A percentile compares a stretch with the other conserved stretches of the same genome.
Evolutionary conservation across 1,140 invertebrate genomes (phyloP).

Genomic region (Megalonaias nervosa): DNA sequence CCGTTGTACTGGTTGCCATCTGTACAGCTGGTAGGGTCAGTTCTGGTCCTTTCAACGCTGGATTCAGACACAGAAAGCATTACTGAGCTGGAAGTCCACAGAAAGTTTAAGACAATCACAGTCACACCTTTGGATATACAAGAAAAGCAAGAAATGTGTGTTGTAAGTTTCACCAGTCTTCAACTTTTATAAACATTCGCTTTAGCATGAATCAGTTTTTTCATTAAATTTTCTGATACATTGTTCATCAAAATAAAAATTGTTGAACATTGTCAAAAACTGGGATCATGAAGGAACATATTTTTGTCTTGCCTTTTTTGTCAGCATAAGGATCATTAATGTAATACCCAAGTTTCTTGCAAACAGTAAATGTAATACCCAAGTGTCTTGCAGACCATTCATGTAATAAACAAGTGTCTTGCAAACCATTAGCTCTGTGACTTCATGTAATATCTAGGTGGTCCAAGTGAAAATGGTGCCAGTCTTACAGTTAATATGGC

Average conservation of each 20-base stretch:
- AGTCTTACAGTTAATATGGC: too few relatives aligned
- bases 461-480: too few relatives aligned
- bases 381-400: too few relatives aligned
- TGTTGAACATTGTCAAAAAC: not conserved
- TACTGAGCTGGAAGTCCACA: constrained; percentile 35
- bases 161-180: constrained; percentile 29
- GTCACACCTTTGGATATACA: constrained; percentile 32
- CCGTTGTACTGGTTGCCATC: constrained; percentile 52
- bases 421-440: too few relatives aligned
- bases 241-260: not conserved
- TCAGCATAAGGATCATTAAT: not conserved
- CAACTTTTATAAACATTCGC: too few relatives aligned
- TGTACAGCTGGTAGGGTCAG: constrained; percentile 34
- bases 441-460: too few relatives aligned
- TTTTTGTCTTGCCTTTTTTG: not conserved
- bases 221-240: not conserved
- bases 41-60: constrained; percentile 42
- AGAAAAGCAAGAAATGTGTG: constrained; percentile 41
- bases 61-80: constrained; percentile 36
- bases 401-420: too few relatives aligned
- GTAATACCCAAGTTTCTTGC: too few relatives aligned
- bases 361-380: not conserved
- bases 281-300: not conserved
- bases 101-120: constrained; percentile 28
- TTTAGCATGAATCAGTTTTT: not conserved